phyloP scores from a whole-genome alignment of 2,113 vertebrate species.

The Tinamus guttatus region DNA sequence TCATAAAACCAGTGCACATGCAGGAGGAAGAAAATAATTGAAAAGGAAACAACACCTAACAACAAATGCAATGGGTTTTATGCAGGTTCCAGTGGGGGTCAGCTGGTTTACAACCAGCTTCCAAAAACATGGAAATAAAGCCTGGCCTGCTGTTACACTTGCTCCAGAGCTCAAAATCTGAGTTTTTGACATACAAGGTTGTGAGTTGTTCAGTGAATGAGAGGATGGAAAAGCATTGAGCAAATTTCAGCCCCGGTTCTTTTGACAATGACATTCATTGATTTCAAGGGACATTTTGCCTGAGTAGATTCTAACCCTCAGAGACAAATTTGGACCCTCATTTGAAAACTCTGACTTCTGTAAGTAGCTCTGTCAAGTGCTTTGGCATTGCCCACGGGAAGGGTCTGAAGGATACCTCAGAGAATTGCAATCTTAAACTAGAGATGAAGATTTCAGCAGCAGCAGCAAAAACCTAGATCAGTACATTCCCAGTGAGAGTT shows the following conservation, averaged over 20 bases:
- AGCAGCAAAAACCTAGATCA: slow-evolving; percentile 55
- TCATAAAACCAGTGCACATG: slow-evolving; percentile 24
- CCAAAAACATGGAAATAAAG: background rate
- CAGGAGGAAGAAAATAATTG: slow-evolving; percentile 15
- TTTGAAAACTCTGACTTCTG: slow-evolving; percentile 10
- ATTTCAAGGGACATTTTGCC: slow-evolving; percentile 49
- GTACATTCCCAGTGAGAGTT: slow-evolving; percentile 41
- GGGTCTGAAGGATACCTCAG: background rate
- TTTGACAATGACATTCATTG: background rate
- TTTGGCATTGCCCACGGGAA: background rate
- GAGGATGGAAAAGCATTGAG: background rate
- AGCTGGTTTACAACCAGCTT: background rate
- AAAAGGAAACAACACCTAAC: background rate
- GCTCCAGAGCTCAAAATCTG: background rate
- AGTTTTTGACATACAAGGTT: background rate
- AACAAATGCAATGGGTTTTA: background rate
- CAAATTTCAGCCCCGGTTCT: background rate
- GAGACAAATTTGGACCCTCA: background rate
- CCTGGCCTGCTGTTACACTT: background rate
- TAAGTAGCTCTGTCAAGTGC: slow-evolving; percentile 45
- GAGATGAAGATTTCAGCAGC: slow-evolving; percentile 26
- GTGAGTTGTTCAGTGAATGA: background rate
- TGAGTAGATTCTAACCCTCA: slow-evolving; percentile 29
- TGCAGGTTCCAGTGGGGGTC: background rate
- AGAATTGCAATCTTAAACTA: background rate